Percentiles rank a stretch among this genome's conserved stretches.
Evolutionary conservation across 1,140 invertebrate species (phyloP).

Genomic region (Rhopalosiphum padi): DNA sequence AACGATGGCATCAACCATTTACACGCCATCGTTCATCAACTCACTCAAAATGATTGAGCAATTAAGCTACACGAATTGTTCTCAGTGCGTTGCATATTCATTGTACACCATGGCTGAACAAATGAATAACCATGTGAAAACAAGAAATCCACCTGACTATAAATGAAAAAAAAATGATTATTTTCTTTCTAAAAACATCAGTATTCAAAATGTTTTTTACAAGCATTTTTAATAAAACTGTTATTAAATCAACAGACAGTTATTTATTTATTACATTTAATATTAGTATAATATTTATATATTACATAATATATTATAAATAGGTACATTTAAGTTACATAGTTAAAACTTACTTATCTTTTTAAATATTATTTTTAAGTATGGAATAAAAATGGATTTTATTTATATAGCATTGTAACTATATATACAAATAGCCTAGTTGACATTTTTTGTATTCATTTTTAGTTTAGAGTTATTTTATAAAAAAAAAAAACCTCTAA

Average conservation of each 20-base stretch:
- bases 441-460: background rate
- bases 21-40: background rate
- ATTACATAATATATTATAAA: too few species aligned
- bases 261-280: background rate
- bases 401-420: too few species aligned
- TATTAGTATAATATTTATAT: background rate
- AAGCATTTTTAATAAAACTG: background rate
- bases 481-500: background rate
- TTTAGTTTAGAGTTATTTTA: background rate
- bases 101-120: constrained; percentile 53
- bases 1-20: background rate
- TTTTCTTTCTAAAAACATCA: too few species aligned
- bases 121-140: constrained; percentile 43
- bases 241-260: background rate
- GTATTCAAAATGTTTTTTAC: too few species aligned
- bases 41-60: constrained; percentile 1
- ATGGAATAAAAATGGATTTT: too few species aligned
- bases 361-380: too few species aligned
- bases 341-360: too few species aligned
- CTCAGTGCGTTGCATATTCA: constrained; percentile 25
- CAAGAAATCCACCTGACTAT: constrained; percentile 23
- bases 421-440: background rate
- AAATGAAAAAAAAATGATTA: background rate
- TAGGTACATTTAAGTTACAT: too few species aligned
- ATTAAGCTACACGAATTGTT: background rate